Conservation (phyloP, 2,888 invertebrate genomes). For the Deilephila elpenor region DNA sequence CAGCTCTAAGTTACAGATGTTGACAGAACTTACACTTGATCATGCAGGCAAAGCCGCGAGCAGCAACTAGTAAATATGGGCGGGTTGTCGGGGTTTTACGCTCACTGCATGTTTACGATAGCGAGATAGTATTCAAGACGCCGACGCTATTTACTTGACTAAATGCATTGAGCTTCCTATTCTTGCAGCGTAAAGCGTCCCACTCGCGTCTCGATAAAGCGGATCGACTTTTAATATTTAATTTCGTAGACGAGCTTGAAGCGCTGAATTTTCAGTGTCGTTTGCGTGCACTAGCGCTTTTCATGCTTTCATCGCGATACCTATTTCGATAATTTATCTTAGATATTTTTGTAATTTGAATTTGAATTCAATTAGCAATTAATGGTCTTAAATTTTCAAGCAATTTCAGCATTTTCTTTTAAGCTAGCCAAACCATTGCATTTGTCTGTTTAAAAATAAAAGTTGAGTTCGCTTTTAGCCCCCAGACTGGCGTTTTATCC, state of each 20-base stretch:
- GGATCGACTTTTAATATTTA: constrained; percentile 6
- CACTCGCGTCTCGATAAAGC: constrained; percentile 9
- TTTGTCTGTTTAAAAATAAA: background rate
- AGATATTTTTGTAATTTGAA: background rate
- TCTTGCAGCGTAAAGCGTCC: constrained; percentile 14
- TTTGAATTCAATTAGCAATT: background rate
- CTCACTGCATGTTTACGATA: constrained; percentile 41
- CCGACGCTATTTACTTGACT: constrained; percentile 42
- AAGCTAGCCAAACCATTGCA: background rate
- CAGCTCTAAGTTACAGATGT: background rate
- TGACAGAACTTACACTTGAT: background rate
- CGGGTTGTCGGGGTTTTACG: constrained; percentile 28
- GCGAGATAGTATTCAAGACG: constrained; percentile 41
- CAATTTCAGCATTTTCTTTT: background rate
- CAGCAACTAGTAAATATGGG: constrained; percentile 28
- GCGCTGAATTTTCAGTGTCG: background rate
- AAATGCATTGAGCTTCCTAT: constrained; percentile 42
- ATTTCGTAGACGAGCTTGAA: background rate
- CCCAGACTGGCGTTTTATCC: background rate
- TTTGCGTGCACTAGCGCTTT: background rate
- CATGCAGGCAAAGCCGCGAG: background rate
- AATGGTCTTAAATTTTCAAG: too few species aligned
- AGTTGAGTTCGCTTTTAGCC: constrained; percentile 4
- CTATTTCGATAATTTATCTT: too few species aligned
- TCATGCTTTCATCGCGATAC: background rate